These are phyloP conservation scores for Bradypus variegatus DNA, from an alignment of 2,797 vertebrate genomes.

Conservation along the genomic window DNA sequence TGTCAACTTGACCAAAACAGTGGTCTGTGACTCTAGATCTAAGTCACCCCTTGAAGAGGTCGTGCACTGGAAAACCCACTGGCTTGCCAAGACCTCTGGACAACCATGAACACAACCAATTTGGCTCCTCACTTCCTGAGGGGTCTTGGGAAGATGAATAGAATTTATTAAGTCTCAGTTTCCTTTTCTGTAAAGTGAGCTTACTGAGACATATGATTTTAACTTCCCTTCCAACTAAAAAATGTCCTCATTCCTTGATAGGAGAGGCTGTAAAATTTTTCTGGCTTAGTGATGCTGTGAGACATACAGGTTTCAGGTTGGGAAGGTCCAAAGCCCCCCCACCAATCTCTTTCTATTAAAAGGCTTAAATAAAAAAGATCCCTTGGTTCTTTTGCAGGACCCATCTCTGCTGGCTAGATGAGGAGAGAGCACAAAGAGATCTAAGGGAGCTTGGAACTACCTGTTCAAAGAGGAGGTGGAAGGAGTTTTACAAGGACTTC, in stretches of 20 bases:
- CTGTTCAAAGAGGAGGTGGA: neutral
- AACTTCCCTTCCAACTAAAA: neutral
- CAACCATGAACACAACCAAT: rapidly evolving
- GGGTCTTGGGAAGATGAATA: neutral
- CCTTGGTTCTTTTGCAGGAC: conserved; percentile 23
- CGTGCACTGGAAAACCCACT: too few species aligned
- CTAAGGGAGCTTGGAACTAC: neutral
- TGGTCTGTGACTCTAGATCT: neutral
- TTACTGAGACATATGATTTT: neutral
- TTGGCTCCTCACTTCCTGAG: neutral
- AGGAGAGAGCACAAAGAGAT: conserved; percentile 15
- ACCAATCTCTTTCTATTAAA: neutral
- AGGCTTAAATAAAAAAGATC: conserved; percentile 13
- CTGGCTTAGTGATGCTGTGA: neutral
- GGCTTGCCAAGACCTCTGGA: neutral
- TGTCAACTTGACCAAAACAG: neutral
- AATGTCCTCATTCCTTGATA: neutral
- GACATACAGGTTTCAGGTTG: neutral
- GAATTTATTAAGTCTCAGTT: neutral
- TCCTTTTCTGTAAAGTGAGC: neutral
- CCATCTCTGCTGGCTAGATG: neutral
- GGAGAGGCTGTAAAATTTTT: neutral
- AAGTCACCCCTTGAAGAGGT: neutral
- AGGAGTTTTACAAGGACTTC: conserved; percentile 45
- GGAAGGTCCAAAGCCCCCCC: neutral